These are phyloP conservation scores for Phocoena sinus DNA, from an alignment of 2,113 vertebrate species.

Conservation along the genomic window DNA sequence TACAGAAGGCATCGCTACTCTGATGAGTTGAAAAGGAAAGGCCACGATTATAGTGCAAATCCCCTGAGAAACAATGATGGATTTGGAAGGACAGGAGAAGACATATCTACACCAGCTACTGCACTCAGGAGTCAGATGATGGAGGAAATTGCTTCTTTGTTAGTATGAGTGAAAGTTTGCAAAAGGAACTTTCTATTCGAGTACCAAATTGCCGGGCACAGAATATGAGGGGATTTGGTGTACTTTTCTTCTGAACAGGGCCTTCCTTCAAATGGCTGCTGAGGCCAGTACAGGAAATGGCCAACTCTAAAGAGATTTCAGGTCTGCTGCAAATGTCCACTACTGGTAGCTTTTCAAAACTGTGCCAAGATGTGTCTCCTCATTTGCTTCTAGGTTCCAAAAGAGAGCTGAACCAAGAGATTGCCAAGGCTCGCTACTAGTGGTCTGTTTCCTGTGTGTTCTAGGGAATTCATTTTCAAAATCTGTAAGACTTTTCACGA, in stretches of 20 bases:
- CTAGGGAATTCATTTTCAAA: constrained; percentile 11
- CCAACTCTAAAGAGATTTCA: background rate
- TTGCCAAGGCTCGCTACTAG: background rate
- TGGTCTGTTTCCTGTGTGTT: background rate
- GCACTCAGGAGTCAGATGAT: background rate
- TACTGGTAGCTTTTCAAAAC: background rate
- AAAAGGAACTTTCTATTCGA: background rate
- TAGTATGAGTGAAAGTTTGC: background rate
- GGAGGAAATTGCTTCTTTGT: background rate
- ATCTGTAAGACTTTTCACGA: background rate
- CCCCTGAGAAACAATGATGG: background rate
- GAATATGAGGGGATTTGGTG: background rate
- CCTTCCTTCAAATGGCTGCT: background rate
- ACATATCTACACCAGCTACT: background rate
- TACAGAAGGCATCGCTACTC: background rate
- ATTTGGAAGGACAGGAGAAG: constrained; percentile 22
- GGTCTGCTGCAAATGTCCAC: background rate
- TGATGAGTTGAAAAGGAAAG: background rate
- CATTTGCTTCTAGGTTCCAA: background rate
- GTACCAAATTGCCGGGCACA: background rate
- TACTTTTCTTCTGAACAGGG: background rate
- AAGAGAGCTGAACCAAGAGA: background rate
- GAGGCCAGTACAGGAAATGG: background rate
- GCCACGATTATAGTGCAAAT: background rate
- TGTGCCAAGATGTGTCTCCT: background rate